phyloP scores from a whole-genome alignment of 2,113 vertebrate genomes.

The Mus spicilegus region DNA sequence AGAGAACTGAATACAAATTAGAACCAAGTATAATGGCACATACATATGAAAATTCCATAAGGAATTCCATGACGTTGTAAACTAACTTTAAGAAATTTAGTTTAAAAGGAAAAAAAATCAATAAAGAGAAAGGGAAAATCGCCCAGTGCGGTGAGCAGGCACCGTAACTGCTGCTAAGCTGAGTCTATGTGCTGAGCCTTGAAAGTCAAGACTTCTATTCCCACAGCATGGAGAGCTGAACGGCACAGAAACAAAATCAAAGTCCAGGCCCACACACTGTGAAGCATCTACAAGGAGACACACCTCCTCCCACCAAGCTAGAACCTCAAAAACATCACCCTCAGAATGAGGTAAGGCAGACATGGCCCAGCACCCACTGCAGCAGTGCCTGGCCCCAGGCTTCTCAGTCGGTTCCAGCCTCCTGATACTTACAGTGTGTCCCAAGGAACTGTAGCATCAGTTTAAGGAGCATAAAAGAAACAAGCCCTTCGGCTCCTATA shows the following conservation, averaged over 20 bases:
- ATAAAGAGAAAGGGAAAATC: not conserved
- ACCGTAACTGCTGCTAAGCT: not conserved
- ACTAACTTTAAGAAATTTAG: not conserved
- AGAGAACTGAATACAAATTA: not conserved
- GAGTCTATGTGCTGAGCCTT: not conserved
- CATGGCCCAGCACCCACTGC: not conserved
- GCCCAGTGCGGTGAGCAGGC: not conserved
- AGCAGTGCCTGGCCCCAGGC: not conserved
- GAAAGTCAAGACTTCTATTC: slow-evolving; percentile 22
- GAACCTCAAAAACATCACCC: not conserved
- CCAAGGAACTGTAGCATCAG: not conserved
- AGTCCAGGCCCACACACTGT: not conserved
- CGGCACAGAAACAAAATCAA: not conserved
- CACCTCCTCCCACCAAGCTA: not conserved
- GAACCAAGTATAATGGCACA: not conserved
- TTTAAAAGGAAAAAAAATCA: not conserved
- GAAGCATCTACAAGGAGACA: not conserved
- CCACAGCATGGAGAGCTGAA: not conserved
- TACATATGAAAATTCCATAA: not conserved
- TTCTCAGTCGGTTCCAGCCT: not conserved
- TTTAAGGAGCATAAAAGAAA: not conserved
- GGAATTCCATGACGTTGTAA: not conserved
- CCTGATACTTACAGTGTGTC: not conserved
- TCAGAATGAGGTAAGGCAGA: not conserved
- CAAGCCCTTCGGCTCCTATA: not conserved